phyloP scores from a whole-genome alignment of 2,113 vertebrate genomes.

The Actenoides hombroni region DNA sequence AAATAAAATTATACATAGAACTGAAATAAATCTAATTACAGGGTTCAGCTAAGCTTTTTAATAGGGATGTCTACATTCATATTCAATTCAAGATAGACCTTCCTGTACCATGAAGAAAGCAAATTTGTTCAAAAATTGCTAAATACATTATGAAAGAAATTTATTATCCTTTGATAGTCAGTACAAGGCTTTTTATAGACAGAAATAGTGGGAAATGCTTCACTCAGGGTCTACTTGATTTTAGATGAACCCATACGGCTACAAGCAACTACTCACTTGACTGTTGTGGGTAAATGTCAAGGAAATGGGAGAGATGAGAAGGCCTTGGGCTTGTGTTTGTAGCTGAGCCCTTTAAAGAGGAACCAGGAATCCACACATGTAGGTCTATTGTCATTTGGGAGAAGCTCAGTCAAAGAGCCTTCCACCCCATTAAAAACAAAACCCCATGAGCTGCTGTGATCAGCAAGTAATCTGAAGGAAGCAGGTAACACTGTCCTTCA shows the following conservation, averaged over 20 bases:
- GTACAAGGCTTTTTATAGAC: background rate
- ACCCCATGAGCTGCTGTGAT: background rate
- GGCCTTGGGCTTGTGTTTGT: background rate
- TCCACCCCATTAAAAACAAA: background rate
- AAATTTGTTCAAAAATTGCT: background rate
- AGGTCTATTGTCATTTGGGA: background rate
- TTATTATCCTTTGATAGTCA: background rate
- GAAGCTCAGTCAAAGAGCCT: background rate
- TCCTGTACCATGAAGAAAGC: background rate
- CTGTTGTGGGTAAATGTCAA: background rate
- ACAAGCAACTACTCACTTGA: background rate
- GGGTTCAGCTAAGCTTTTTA: background rate
- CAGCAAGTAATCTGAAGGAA: background rate
- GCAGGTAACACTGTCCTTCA: slow-evolving; percentile 27
- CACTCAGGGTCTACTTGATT: background rate
- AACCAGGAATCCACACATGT: background rate
- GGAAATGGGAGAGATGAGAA: background rate
- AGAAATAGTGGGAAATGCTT: background rate
- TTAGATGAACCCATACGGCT: background rate
- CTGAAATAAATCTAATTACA: background rate
- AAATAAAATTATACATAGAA: background rate
- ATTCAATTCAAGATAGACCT: background rate
- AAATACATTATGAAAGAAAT: background rate
- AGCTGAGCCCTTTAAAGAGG: background rate
- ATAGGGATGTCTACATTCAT: background rate